These are phyloP conservation scores for Reticulitermes speratus DNA, from an alignment of 1,140 invertebrate species.

Conservation along the genomic window DNA sequence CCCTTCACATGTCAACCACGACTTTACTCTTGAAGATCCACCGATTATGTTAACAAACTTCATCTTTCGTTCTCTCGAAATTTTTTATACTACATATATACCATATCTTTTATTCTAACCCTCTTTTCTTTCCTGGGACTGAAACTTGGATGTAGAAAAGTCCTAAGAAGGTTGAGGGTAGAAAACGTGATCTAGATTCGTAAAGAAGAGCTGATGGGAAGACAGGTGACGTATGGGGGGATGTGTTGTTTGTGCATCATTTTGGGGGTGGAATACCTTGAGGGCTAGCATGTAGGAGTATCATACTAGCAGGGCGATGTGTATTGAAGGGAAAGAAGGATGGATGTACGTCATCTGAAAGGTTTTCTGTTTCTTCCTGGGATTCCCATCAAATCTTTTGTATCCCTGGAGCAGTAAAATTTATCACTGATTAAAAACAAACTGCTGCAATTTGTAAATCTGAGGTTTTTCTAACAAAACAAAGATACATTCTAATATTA, in stretches of 20 bases:
- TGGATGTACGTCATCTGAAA: background rate
- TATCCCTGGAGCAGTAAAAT: background rate
- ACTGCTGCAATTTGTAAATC: background rate
- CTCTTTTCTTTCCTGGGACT: background rate
- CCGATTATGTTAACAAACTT: conserved; percentile 29
- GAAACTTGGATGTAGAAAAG: conserved; percentile 7
- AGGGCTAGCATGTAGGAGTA: background rate
- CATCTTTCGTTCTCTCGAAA: conserved; percentile 20
- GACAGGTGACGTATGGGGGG: conserved; percentile 11
- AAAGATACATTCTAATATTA: no score
- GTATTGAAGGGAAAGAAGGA: background rate
- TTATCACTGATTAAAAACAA: background rate
- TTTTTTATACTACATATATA: background rate
- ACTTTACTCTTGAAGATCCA: conserved; percentile 14
- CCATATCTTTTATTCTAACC: background rate
- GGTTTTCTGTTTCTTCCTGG: background rate
- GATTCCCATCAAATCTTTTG: background rate
- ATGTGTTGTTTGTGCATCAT: background rate
- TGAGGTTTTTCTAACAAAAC: no score
- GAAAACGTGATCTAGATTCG: background rate
- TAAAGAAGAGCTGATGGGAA: background rate
- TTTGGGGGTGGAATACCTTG: background rate
- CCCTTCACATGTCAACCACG: conserved; percentile 26
- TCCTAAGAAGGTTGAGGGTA: background rate
- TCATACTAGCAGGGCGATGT: background rate